Base-by-base conservation (phyloP, 2,797 vertebrate species). In the Sebastes nivosus region DNA sequence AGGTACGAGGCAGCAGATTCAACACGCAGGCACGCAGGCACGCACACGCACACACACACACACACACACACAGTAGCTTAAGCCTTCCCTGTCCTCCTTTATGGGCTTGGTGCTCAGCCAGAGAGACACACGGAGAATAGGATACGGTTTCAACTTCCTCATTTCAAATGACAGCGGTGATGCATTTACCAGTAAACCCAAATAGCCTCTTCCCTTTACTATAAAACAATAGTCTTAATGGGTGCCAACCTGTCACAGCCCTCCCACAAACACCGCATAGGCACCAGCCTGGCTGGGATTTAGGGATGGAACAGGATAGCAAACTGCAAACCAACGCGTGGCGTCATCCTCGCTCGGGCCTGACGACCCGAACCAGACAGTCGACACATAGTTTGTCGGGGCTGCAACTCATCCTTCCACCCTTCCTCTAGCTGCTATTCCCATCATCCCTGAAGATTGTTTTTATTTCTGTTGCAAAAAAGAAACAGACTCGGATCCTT, bases 381-480 rank as follows among this genome's bases (percentile, higher is more conserved):
- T 70, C 66, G 20, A 83, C 85, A 85, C 68, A 55, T 63, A 83
- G 80, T 87, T 91, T 86, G 69, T 81, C 27, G 20, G 32, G 73
- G 55, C 78, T 79, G 73, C 77, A 82, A 82, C 75, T 85, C 83
- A 88, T 90, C 72, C 72, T 83, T 75, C 76, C 27, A 88, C 89
- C 72, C 72, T 83, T 75, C 76, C 27, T 32, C 55, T 78, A 52
- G 77, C 92, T 92, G 90, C 77, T 92, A 75, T 91, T 88, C 84
- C 73, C 84, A 94, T 95, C 78, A 91, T 79, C 77, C 67, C 64
- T 12, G 4, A 65, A 76, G 25, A 83, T 29, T 89, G 85, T 89
- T 93, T 91, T 92, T 67, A 87, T 91, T 93, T 90, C 84, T 80
- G 72, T 55, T 73, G 10, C 58, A 50, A 80, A 73, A 77, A 70